These are phyloP conservation scores for Hoplostethus atlanticus DNA, from an alignment of 2,797 vertebrate species.

Conservation along the genomic window DNA sequence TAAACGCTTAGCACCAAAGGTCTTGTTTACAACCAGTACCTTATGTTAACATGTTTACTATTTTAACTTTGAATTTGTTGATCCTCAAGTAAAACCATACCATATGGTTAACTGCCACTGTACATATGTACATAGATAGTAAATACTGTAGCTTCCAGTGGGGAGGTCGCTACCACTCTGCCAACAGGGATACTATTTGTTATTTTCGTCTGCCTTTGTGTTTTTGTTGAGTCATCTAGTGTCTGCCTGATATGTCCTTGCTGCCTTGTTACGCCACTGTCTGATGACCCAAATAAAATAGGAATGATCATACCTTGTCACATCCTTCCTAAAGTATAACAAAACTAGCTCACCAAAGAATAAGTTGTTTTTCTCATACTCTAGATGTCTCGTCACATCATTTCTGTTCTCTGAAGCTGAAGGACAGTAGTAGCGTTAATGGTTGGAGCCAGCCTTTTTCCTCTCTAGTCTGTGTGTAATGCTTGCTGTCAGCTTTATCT, in stretches of 20 bases:
- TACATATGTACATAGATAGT: too few species aligned
- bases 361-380: constrained; percentile 28
- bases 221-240: constrained; percentile 28
- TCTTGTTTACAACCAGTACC: too few species aligned
- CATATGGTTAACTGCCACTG: too few species aligned
- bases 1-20: too few species aligned
- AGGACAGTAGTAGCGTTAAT: constrained; percentile 39
- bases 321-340: constrained; percentile 16
- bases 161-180: neutral
- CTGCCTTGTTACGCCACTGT: constrained; percentile 35
- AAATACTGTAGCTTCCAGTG: too few species aligned
- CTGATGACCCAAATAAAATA: constrained; percentile 25
- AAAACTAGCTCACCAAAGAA: constrained; percentile 25
- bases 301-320: constrained; percentile 26
- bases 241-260: constrained; percentile 34
- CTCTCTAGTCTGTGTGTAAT: constrained; percentile 8
- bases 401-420: constrained; percentile 55
- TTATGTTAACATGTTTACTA: too few species aligned
- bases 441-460: constrained; percentile 12
- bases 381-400: constrained; percentile 41
- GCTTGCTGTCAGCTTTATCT: neutral
- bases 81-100: too few species aligned
- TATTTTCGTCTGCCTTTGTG: constrained; percentile 9
- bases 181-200: constrained; percentile 8
- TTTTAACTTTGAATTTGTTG: too few species aligned